phyloP scores from a whole-genome alignment of 2,113 vertebrate genomes.

The Vidua macroura region DNA sequence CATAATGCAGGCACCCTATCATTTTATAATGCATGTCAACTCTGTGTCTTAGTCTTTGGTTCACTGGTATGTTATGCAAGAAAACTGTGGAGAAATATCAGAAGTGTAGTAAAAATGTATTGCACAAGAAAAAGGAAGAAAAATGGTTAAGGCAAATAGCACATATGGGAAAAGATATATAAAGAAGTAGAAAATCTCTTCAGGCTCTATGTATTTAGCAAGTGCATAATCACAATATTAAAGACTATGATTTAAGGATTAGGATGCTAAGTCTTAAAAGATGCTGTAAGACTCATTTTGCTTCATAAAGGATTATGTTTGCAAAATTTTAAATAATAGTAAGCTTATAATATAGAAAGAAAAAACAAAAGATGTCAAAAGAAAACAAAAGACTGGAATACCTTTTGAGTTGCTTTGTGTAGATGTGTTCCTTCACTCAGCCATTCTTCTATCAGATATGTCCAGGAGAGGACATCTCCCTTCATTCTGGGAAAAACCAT shows the following conservation, averaged over 20 bases:
- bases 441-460: background rate
- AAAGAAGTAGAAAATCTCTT: constrained; percentile 12
- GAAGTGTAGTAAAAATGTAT: background rate
- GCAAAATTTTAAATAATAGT: background rate
- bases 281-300: background rate
- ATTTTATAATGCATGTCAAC: background rate
- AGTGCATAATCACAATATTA: constrained; percentile 5
- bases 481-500: background rate
- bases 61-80: background rate
- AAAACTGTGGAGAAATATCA: background rate
- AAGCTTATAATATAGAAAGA: background rate
- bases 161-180: background rate
- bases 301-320: background rate
- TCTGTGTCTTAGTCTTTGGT: background rate
- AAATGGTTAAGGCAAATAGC: background rate
- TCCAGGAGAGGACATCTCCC: background rate
- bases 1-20: background rate
- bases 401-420: background rate
- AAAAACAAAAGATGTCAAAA: background rate
- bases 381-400: background rate
- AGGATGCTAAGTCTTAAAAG: background rate
- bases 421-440: rapidly evolving
- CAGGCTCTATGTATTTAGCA: background rate
- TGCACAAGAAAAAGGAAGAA: background rate
- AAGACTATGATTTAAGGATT: constrained; percentile 32